phyloP scores from a whole-genome alignment of 2,888 invertebrate species.

The Malthinus flaveolus region DNA sequence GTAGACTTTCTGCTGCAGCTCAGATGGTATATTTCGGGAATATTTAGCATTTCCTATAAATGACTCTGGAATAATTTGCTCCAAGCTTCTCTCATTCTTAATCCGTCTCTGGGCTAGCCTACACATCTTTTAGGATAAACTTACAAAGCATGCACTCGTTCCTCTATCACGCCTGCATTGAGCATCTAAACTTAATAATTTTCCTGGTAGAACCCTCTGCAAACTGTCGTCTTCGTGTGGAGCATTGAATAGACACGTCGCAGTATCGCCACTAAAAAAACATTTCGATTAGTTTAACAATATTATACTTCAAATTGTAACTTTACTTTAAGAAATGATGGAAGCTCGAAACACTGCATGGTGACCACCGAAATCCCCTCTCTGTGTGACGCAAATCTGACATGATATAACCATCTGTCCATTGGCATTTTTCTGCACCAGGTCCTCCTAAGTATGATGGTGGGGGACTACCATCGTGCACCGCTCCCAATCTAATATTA shows the following conservation, averaged over 20 bases:
- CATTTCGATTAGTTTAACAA: background rate
- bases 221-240: conserved; percentile 92
- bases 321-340: conserved; percentile 91
- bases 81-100: too few relatives aligned
- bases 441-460: conserved; percentile 93
- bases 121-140: conserved; percentile 46
- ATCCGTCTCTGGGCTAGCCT: too few relatives aligned
- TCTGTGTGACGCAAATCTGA: conserved; percentile 92
- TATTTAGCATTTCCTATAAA: too few relatives aligned
- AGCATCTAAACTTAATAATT: conserved; percentile 85
- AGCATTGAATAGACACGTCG: conserved; percentile 89
- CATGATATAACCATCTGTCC: conserved; percentile 97
- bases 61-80: too few relatives aligned
- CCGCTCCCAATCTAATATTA: conserved; percentile 78
- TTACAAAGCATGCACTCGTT: conserved; percentile 80
- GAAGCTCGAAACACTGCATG: conserved; percentile 90
- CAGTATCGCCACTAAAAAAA: conserved; percentile 85
- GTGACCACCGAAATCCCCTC: conserved; percentile 93
- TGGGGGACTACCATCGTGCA: conserved; percentile 95
- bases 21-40: too few relatives aligned
- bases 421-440: conserved; percentile 90
- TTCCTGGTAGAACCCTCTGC: conserved; percentile 86
- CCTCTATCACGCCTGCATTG: conserved; percentile 92
- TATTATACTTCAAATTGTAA: background rate
- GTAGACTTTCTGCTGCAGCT: too few relatives aligned